Percentiles rank a stretch among this genome's conserved stretches.
Evolutionary conservation across 64 coral and sea anemone genomes (phyloP).

Genomic region (Trachythela sp.): DNA sequence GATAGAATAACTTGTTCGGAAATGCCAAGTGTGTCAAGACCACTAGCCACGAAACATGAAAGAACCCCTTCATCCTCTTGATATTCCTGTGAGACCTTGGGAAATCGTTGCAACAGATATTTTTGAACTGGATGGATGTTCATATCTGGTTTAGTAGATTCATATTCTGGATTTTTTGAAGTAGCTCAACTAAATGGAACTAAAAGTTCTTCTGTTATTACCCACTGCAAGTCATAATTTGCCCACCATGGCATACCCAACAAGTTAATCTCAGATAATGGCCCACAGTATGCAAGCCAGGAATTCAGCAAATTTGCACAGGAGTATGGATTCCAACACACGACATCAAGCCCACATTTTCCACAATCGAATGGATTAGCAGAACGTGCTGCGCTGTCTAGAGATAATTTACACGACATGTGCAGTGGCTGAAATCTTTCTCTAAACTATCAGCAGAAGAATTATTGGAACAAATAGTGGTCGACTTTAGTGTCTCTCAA

Average conservation of each 20-base stretch:
- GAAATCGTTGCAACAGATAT: slow-evolving; percentile 19
- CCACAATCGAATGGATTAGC: slow-evolving; percentile 20
- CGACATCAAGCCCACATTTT: not conserved
- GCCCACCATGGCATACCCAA: not conserved
- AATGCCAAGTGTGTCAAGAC: not conserved
- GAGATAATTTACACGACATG: too few species aligned
- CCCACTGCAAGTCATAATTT: not conserved
- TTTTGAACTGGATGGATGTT: slow-evolving; percentile 17
- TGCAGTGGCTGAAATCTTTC: too few species aligned
- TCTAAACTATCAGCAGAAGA: too few species aligned
- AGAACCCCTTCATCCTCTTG: not conserved
- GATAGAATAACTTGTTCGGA: not conserved
- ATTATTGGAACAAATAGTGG: not conserved
- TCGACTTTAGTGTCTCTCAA: too few species aligned
- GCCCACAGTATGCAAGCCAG: not conserved
- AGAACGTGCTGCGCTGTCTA: too few species aligned
- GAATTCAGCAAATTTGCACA: slow-evolving; percentile 21
- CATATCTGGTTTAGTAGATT: slow-evolving; percentile 14
- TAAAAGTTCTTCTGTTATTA: not conserved
- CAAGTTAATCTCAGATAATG: slow-evolving; percentile 12
- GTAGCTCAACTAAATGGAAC: too few species aligned
- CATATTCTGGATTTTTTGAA: too few species aligned
- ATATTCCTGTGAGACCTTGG: not conserved
- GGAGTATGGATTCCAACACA: slow-evolving; percentile 4
- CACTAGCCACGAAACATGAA: not conserved